Evolutionary conservation across 2,888 invertebrate genomes (phyloP), one percentile per base, ranked within the genome.

Genomic region (Epicampocera succincta): DNA sequence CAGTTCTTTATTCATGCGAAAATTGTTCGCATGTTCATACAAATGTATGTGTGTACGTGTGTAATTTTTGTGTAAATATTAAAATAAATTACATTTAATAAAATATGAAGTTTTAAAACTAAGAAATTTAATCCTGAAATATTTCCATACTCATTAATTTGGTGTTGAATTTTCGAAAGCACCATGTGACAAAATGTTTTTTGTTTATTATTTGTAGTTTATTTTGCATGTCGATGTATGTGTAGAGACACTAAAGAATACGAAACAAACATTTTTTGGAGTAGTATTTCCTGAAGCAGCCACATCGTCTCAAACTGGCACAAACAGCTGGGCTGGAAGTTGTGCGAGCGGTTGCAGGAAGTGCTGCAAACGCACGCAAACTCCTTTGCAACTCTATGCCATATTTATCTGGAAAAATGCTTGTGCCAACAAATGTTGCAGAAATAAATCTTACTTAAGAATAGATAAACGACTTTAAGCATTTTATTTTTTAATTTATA

Each of bases 391-490:
- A 50, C 19, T 50, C 38, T 8, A 21, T 40, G 19, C 21, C 0
- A 68, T 38, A 78, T 74, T 82, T 65, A 54, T 48, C n/a, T 65
- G 9, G 48, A 72, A 69, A 69, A 69, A 73, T 76, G 77, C 69
- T 77, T 71, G 71, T 75, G 82, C 74, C 66, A 83, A 78, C 80
- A 81, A 85, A 84, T 83, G 82, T 80, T 84, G 48, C 79, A 79
- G 68, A 72, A 72, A 83, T 85, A 85, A 85, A 85, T 85, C 84
- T 83, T 83, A 79, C 83, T 85, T 84, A 85, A 85, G 80, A 74
- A 68, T 75, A 85, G 85, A 85, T 85, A 83, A 85, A 85, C 84
- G 85, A 84, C 80, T 84, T 84, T 82, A 84, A 84, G 83, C 66
- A 77, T 80, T 83, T 75, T 72, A 56, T 58, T 58, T 40, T 29